Percentiles rank a stretch among this genome's conserved stretches.
Conservation (phyloP, 1,140 invertebrate genomes). For the Adelges cooleyi region DNA sequence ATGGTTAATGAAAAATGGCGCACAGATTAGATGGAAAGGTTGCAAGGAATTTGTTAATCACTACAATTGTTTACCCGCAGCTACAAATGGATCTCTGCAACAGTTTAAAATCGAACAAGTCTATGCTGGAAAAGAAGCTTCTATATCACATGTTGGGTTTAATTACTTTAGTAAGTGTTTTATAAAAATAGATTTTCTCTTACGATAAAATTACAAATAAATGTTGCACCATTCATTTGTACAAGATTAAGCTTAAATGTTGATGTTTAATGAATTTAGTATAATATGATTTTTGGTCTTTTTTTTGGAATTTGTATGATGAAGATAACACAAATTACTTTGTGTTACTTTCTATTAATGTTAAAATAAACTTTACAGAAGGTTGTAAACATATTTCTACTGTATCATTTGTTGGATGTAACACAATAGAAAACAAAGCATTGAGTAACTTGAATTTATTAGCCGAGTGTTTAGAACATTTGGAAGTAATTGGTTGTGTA, state of each 20-base stretch:
- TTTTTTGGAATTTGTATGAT: too few species aligned
- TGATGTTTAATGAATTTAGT: too few species aligned
- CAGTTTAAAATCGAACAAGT: conserved; percentile 52
- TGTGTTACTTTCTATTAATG: not conserved
- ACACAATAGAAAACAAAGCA: conserved; percentile 9
- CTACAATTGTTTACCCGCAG: conserved; percentile 55
- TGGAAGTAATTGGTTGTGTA: conserved; percentile 1
- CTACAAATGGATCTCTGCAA: conserved; percentile 35
- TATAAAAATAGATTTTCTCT: not conserved
- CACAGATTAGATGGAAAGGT: conserved; percentile 54
- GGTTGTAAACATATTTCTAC: not conserved
- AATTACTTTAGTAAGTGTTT: conserved; percentile 53
- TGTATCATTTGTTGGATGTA: not conserved
- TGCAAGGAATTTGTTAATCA: conserved; percentile 45
- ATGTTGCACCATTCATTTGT: too few species aligned
- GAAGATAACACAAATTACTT: too few species aligned
- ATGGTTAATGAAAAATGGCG: conserved; percentile 76
- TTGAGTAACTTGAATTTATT: not conserved
- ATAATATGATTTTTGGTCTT: too few species aligned
- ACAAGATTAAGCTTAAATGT: too few species aligned
- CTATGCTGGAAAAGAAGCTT: conserved; percentile 57
- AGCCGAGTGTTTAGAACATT: not conserved
- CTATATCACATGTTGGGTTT: conserved; percentile 67
- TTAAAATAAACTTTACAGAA: not conserved
- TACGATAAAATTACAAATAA: too few species aligned